Evolutionary conservation across 2,113 vertebrate species (phyloP).

Genomic region (Xerus inauris): DNA sequence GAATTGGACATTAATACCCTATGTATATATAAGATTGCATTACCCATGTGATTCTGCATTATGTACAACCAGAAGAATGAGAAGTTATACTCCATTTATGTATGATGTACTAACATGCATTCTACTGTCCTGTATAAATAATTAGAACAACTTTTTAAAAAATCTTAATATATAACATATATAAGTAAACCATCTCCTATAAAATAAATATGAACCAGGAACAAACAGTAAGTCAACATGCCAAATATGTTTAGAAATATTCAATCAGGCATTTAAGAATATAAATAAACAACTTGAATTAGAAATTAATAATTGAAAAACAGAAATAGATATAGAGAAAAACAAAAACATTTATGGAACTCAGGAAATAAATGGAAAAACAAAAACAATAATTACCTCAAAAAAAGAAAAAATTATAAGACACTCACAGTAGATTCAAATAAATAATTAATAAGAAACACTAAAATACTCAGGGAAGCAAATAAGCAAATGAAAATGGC

Average conservation of each 20-base stretch:
- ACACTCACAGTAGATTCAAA: background rate
- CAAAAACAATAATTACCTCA: background rate
- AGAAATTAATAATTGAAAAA: background rate
- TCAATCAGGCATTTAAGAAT: background rate
- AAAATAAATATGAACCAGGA: background rate
- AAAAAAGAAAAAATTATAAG: background rate
- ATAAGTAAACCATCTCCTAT: background rate
- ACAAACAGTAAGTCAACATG: background rate
- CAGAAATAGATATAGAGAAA: background rate
- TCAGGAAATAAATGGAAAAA: conserved; percentile 5
- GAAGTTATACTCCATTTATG: no score
- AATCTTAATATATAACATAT: background rate
- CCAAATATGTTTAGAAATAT: background rate
- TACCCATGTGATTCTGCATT: no score
- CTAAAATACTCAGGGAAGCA: background rate
- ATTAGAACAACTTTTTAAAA: no score
- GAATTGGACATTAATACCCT: no score
- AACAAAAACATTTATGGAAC: background rate
- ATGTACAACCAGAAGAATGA: no score
- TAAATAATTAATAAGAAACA: background rate
- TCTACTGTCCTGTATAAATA: no score
- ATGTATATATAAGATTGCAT: no score
- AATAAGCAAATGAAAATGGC: background rate
- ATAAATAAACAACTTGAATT: background rate
- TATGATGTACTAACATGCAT: no score